These are phyloP conservation scores for Manduca sexta DNA, from an alignment of 1,140 invertebrate genomes.

Conservation along the genomic window DNA sequence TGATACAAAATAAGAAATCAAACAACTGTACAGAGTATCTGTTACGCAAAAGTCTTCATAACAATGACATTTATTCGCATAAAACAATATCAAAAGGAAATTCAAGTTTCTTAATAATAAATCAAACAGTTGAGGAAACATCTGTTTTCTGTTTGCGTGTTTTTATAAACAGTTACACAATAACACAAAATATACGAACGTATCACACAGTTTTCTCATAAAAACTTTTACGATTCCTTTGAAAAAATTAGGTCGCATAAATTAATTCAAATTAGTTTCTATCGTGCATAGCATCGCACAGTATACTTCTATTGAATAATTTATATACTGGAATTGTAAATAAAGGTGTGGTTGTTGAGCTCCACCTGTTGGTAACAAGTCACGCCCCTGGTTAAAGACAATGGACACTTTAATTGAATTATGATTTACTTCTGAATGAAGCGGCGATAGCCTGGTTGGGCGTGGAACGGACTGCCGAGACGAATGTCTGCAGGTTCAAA, in stretches of 20 bases:
- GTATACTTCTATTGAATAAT: constrained; percentile 51
- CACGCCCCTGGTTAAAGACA: constrained; percentile 33
- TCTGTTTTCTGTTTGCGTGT: constrained; percentile 30
- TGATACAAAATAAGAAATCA: too few species aligned
- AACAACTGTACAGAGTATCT: too few species aligned
- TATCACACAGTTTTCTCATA: constrained; percentile 32
- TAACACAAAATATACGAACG: constrained; percentile 26
- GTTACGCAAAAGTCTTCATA: too few species aligned
- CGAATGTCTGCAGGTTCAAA: too few species aligned
- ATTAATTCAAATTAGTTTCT: constrained; percentile 59
- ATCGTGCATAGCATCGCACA: constrained; percentile 48
- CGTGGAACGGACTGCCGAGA: too few species aligned
- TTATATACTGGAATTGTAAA: constrained; percentile 47
- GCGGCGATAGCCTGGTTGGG: too few species aligned
- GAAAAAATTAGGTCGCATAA: constrained; percentile 36
- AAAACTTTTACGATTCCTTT: constrained; percentile 47
- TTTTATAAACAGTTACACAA: constrained; percentile 23
- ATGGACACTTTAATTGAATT: constrained; percentile 7
- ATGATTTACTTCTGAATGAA: neutral
- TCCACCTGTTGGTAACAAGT: constrained; percentile 39
- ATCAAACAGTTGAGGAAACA: constrained; percentile 31
- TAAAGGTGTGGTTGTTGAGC: constrained; percentile 46
- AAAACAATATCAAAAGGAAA: constrained; percentile 8
- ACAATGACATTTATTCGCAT: too few species aligned
- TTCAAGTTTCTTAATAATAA: constrained; percentile 18